Conservation (phyloP, 2,113 vertebrate genomes). For the Bos taurus region ARS-UCD2.0 NC_037348.1:64450001-64450500, state of each 20-base stretch:
- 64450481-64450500: neutral
- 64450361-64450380: neutral
- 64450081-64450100: neutral
- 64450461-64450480: neutral
- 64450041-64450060: neutral
- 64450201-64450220: neutral
- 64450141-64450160: rapidly evolving
- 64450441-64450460: neutral
- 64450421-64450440: neutral
- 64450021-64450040: neutral
- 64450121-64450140: neutral
- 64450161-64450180: neutral
- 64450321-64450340: neutral
- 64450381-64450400: neutral
- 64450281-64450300: neutral
- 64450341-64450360: rapidly evolving
- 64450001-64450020: neutral
- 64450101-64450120: neutral
- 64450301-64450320: neutral
- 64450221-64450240: neutral
- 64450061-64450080: neutral
- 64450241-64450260: neutral
- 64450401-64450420: rapidly evolving
- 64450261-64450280: neutral
- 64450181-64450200: neutral